Base-by-base conservation (phyloP, 2,888 invertebrate genomes). In the Ellobium chinense region DNA sequence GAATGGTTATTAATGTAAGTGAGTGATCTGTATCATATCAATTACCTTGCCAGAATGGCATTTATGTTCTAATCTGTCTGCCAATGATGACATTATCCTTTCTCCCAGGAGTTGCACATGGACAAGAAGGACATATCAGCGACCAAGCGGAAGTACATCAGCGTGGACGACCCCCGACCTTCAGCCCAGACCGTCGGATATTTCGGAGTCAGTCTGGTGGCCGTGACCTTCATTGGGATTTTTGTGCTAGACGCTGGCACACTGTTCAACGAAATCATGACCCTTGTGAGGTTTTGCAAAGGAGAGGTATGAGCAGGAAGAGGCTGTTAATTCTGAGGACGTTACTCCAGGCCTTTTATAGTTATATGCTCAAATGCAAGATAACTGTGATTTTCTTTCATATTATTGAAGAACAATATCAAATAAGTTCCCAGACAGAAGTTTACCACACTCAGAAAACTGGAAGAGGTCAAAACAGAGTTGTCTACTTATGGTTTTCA, bases 131-230 rank as follows among this genome's bases (percentile, higher is more conserved):
- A 79, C 0, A 62, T 83, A 39, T 84, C 84, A 7, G 65, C 78
- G 62, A 65, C 34, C 18, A 74, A 63, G 21, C 31, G 84, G 5
- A 81, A 74, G 63, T 78, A 76, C 58, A 78, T 68, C 66, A 83
- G 84, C 62, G 70, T 39, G 1, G 24, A 37, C 1, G 84, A 84
- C 78, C 37, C 73, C 3, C 62, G 84, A 2, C 73, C 77, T 21
- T 83, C 82, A 2, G 84, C 84, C 2, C 80, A 83, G 69, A 79
- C 84, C 21, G 66, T 84, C 2, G 84, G 84, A 14, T 84, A 83
- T 66, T 70, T 83, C 7, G 84, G 84, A 21, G 72, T 84, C 36
- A 69, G 39, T 46, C 66, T 83, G 27, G 74, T 84, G 9, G 65
- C 68, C 3, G 74, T 56, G 36, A 69, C 65, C 18, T 65, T 77